These are phyloP conservation scores for Hyphantria cunea DNA, from an alignment of 1,140 invertebrate genomes.

Conservation along the genomic window DNA sequence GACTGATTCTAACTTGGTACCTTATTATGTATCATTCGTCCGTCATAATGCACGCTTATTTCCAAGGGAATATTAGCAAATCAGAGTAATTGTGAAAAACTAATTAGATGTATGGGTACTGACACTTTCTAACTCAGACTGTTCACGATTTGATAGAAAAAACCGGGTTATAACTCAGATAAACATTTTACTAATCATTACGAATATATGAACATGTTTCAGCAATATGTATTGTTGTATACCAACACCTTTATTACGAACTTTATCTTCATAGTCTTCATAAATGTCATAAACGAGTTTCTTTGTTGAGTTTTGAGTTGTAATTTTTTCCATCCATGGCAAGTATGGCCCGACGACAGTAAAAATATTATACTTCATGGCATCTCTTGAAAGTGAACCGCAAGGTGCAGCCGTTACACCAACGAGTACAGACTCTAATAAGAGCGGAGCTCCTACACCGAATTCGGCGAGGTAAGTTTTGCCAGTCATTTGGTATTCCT, in stretches of 20 bases:
- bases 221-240: conserved; percentile 10
- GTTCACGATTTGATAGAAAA: neutral
- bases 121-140: conserved; percentile 3
- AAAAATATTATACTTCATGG: conserved; percentile 53
- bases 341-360: conserved; percentile 55
- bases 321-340: conserved; percentile 50
- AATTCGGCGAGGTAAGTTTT: conserved; percentile 46
- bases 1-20: too few species aligned
- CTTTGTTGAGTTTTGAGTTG: neutral
- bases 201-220: conserved; percentile 17
- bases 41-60: conserved; percentile 43
- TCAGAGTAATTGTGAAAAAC: neutral
- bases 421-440: conserved; percentile 45
- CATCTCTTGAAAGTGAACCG: conserved; percentile 37
- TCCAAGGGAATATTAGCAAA: conserved; percentile 39
- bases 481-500: conserved; percentile 39
- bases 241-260: neutral
- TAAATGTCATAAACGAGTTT: too few species aligned
- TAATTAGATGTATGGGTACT: too few species aligned
- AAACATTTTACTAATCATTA: conserved; percentile 38
- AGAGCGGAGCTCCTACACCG: conserved; percentile 55
- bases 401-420: conserved; percentile 45
- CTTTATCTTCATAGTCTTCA: neutral
- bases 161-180: neutral
- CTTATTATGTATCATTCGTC: neutral